Conservation (phyloP, 2,113 vertebrate species). For the Proterorhinus semilunaris region DNA sequence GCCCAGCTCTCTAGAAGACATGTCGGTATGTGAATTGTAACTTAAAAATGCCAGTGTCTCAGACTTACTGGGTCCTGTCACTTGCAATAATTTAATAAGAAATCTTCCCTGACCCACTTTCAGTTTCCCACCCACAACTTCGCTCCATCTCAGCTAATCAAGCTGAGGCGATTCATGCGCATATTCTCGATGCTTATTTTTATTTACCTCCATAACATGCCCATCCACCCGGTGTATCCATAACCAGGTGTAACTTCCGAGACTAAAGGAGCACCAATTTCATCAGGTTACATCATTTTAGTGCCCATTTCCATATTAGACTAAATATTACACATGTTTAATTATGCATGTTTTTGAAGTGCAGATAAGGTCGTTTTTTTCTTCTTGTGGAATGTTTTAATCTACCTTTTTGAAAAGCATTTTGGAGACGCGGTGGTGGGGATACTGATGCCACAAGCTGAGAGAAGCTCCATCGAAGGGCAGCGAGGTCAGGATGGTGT, state of each 20-base stretch:
- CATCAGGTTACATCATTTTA: slow-evolving; percentile 3
- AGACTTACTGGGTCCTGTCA: too few species aligned
- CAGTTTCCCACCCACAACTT: not conserved
- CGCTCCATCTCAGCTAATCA: not conserved
- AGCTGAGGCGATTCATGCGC: not conserved
- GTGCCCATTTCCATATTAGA: not conserved
- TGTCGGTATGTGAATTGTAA: too few species aligned
- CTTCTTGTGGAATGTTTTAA: not conserved
- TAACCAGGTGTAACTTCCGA: not conserved
- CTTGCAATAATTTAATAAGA: too few species aligned
- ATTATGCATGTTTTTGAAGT: slow-evolving; percentile 1
- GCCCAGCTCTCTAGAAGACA: too few species aligned
- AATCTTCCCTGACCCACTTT: not conserved
- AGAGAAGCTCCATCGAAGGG: not conserved
- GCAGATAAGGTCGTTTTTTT: not conserved
- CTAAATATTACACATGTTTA: not conserved
- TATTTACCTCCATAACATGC: not conserved
- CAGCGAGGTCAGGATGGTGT: not conserved
- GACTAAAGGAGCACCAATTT: not conserved
- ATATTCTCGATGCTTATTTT: not conserved
- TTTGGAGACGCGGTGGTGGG: slow-evolving; percentile 3
- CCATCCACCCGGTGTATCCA: not conserved
- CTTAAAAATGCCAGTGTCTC: too few species aligned
- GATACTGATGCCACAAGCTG: not conserved
- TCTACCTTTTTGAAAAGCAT: slow-evolving; percentile 1